Base-by-base conservation (phyloP, 2,113 vertebrate species). In the Lontra canadensis region DNA sequence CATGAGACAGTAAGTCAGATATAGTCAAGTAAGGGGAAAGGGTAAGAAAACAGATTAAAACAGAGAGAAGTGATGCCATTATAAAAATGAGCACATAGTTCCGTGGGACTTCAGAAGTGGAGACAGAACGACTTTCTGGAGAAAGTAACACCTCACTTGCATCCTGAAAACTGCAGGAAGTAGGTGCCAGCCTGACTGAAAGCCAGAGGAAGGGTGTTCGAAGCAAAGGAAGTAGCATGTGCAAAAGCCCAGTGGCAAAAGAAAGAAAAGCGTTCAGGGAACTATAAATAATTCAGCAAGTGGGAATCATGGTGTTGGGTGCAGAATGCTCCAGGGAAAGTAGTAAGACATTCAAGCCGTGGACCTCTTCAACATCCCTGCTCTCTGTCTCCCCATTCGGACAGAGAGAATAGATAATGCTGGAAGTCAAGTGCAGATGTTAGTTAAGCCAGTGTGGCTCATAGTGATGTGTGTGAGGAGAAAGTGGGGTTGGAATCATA, bases 11-110 rank as follows among this genome's bases (percentile, higher is more conserved):
- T 90, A 67, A 94, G 83, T 80, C 93, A 93, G 69, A 91, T 81
- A 73, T 97, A 87, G 44, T 57, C 73, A 81, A 94, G 81, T 81
- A 42, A 87, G 20, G 67, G n/a, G 89, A 92, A 89, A 79, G 55
- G 34, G 20, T 73, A 47, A 63, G 61, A 95, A 96, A 90, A 79
- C 78, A 93, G 78, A 49, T 65, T 84, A 88, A 95, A 96, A 90
- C 17, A 13, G n/a, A 71, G 69, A 78, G 26, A 74, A 69, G 49
- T 42, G 80, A 6, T 67, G 49, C 39, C 44, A n/a, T 92, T 96
- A 42, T 81, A 71, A 81, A 73, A 92, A 80, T 65, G 39, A 82
- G 67, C 63, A 36, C 18, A 31, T 12, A 65, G 49, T 36, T 63
- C 57, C 9, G 2, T 42, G 47, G 81, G 69, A 39, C 78, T 81